phyloP scores from a whole-genome alignment of 2,888 invertebrate genomes.

The Neria commutata region DNA sequence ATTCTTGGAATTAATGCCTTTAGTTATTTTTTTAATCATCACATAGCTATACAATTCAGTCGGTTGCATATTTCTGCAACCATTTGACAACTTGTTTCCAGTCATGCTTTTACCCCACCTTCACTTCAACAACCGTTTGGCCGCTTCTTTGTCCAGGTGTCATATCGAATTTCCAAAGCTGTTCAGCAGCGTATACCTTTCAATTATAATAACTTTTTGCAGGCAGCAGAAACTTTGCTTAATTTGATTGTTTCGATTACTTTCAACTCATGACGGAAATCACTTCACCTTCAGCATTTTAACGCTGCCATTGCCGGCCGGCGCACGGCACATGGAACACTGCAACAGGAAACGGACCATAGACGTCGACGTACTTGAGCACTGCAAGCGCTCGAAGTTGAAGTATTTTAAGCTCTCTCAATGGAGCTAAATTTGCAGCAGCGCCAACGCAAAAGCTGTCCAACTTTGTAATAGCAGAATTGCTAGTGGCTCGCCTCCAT shows the following conservation, averaged over 20 bases:
- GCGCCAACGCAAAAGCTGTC: conserved; percentile 3
- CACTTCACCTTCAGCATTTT: not conserved
- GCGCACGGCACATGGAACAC: not conserved
- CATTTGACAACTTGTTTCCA: not conserved
- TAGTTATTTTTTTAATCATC: too few species aligned
- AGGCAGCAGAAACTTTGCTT: conserved; percentile 13
- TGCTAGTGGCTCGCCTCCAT: not conserved
- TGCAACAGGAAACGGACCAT: not conserved
- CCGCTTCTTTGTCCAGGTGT: too few species aligned
- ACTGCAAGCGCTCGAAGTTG: not conserved
- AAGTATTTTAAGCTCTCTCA: conserved; percentile 38
- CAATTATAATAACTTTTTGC: conserved; percentile 22
- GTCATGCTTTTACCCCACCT: not conserved
- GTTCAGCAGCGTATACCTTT: conserved; percentile 23
- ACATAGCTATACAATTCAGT: not conserved
- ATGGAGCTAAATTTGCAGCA: conserved; percentile 8
- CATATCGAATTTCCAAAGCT: conserved; percentile 21
- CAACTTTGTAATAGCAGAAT: conserved; percentile 12
- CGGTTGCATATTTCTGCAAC: not conserved
- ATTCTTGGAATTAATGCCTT: too few species aligned
- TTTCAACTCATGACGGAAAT: conserved; percentile 1
- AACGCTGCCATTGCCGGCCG: not conserved
- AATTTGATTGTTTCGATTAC: conserved; percentile 23
- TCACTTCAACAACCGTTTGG: too few species aligned
- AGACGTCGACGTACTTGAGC: not conserved